phyloP scores from a whole-genome alignment of 2,888 invertebrate species.

The Lochmaea capreae region DNA sequence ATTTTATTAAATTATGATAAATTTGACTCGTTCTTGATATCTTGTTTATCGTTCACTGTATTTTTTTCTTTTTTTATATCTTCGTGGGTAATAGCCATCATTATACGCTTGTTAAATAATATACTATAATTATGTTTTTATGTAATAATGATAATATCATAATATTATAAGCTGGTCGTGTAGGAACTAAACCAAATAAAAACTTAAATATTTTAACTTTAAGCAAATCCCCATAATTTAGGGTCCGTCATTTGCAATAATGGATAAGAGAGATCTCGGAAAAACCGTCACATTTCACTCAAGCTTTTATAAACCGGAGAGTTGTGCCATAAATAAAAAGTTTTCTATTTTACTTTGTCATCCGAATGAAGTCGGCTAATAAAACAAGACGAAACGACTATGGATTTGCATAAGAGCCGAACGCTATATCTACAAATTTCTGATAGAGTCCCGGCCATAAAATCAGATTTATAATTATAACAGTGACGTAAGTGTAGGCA shows the following conservation, averaged over 20 bases:
- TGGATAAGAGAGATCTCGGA: conserved; percentile 25
- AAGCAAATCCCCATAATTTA: conserved; percentile 21
- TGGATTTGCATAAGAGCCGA: conserved; percentile 54
- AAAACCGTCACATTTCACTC: conserved; percentile 34
- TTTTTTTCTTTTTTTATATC: no score
- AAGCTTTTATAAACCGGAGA: conserved; percentile 33
- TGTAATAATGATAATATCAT: no score
- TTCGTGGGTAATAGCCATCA: no score
- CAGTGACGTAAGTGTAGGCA: conserved; percentile 58
- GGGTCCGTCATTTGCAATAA: conserved; percentile 34
- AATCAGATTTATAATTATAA: conserved; percentile 60
- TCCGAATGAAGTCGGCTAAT: conserved; percentile 48
- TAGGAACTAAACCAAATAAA: neutral
- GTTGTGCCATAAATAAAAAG: conserved; percentile 49
- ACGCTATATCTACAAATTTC: conserved; percentile 55
- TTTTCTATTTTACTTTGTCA: conserved; percentile 46
- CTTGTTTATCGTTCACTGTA: no score
- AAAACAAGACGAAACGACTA: conserved; percentile 52
- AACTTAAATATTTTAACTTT: conserved; percentile 1
- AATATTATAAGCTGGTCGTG: no score
- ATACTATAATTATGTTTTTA: no score
- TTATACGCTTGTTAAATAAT: no score
- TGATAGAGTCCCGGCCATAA: conserved; percentile 56
- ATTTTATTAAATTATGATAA: no score
- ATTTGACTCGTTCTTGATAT: no score